Percentiles rank a stretch among this genome's conserved stretches.
Conservation (phyloP, 2,888 invertebrate genomes). For the Aproaerema taeniolella region DNA sequence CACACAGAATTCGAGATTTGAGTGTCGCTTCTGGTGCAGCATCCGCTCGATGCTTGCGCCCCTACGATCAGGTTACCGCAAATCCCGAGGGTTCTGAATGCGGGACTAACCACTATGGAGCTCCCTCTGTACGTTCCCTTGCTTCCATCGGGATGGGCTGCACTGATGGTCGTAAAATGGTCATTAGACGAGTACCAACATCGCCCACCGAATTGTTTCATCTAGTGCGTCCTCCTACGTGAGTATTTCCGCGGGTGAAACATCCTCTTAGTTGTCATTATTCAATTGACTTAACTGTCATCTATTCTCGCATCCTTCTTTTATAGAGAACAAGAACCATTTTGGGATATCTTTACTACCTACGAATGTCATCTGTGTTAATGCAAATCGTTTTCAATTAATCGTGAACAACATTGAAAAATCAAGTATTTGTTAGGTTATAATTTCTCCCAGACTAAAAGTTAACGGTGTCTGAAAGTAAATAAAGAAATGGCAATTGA, state of each 20-base stretch:
- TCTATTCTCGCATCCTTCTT: slow-evolving; percentile 22
- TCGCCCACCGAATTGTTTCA: slow-evolving; percentile 91
- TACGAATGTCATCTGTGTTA: too few species aligned
- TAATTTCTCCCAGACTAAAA: too few species aligned
- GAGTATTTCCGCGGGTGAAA: slow-evolving; percentile 71
- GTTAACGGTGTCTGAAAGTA: too few species aligned
- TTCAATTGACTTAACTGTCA: slow-evolving; percentile 59
- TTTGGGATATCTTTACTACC: too few species aligned
- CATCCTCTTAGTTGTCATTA: slow-evolving; percentile 62
- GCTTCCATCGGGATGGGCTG: slow-evolving; percentile 93
- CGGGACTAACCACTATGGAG: slow-evolving; percentile 79
- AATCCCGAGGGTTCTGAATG: slow-evolving; percentile 79
- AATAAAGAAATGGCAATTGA: too few species aligned
- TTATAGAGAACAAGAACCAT: neutral
- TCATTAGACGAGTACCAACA: slow-evolving; percentile 89
- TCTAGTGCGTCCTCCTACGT: slow-evolving; percentile 90
- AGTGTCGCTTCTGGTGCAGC: slow-evolving; percentile 64
- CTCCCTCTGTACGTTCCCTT: slow-evolving; percentile 85
- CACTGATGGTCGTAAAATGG: slow-evolving; percentile 91
- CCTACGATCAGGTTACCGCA: slow-evolving; percentile 67
- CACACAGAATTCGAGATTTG: slow-evolving; percentile 65
- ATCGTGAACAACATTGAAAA: too few species aligned
- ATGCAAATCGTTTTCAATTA: too few species aligned
- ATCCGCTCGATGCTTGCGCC: slow-evolving; percentile 64
- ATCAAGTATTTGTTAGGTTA: too few species aligned